phyloP scores from a whole-genome alignment of 2,888 invertebrate genomes.

The Ferrisia virgata region DNA sequence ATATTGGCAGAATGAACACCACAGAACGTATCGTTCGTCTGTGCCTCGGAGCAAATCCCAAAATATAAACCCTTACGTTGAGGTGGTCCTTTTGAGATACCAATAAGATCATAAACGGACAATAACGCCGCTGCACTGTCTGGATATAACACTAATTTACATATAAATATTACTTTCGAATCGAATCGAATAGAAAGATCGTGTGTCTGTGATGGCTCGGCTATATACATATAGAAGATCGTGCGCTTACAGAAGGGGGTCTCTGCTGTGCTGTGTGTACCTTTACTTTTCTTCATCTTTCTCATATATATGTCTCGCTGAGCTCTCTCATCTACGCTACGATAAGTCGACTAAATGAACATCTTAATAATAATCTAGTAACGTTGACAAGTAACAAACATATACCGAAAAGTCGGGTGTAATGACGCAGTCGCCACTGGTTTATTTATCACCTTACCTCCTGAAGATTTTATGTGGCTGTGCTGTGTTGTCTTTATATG shows the following conservation, averaged over 20 bases:
- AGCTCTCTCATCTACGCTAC: too few species aligned
- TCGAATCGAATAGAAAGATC: constrained; percentile 15
- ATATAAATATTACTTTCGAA: constrained; percentile 28
- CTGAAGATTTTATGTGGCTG: not conserved
- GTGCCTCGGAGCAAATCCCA: too few species aligned
- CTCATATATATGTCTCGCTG: not conserved
- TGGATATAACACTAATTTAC: constrained; percentile 15
- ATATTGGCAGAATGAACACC: too few species aligned
- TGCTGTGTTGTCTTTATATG: not conserved
- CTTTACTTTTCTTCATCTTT: not conserved
- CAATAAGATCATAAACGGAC: not conserved
- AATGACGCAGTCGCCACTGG: constrained; percentile 22
- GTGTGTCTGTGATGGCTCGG: not conserved
- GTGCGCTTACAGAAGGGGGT: not conserved
- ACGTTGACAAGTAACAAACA: constrained; percentile 22
- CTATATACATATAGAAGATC: too few species aligned
- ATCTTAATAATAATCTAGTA: not conserved
- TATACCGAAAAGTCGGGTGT: constrained; percentile 20
- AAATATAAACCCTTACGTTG: not conserved
- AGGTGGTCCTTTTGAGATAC: not conserved
- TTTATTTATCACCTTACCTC: constrained; percentile 28
- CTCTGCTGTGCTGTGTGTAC: not conserved
- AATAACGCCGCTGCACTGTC: not conserved
- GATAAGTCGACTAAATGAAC: not conserved
- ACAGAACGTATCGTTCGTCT: too few species aligned